Evolutionary conservation across 2,888 invertebrate species (phyloP), one percentile per base, ranked within the genome.

Genomic region (Lymantria monacha): DNA sequence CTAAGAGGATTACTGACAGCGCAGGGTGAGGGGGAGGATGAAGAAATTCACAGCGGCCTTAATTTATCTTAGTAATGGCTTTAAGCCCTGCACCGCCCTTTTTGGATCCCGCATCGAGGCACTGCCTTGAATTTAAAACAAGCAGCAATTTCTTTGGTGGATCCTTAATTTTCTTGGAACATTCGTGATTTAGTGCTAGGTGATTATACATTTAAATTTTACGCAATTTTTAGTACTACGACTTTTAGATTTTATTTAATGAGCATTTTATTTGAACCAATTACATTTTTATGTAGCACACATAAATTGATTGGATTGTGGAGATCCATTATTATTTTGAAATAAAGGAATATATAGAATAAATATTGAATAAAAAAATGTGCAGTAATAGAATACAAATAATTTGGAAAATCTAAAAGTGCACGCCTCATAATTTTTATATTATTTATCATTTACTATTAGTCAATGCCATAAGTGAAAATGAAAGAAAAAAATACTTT

Each of bases 11-110:
- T 81, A 80, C 70, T 13, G 59, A 55, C 12, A 11, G 36, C 11
- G 31, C 22, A 46, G 61, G 67, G 62, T 59, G 63, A n/a, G n/a
- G n/a, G n/a, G n/a, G 64, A 62, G 65, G 60, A 63, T 62, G 66
- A 68, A 75, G 73, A 72, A 73, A 76, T 77, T 74, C 75, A 52
- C 73, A 72, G 73, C 74, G 72, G 62, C 60, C 70, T 81, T 83
- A 83, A 88, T 88, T 86, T 83, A 85, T 89, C 87, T 87, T 76
- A 69, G 81, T 85, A 86, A 88, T 84, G 83, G 77, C 80, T 69
- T 71, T 66, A 74, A 74, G 74, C 74, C 70, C 61, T 59, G 70
- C 76, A 72, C 78, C 88, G 86, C 88, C 89, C 79, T 81, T 88
- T 86, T 84, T 83, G 79, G 85, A 83, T 89, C 72, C 70, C 61